These are phyloP conservation scores for Euthynnus affinis DNA, from an alignment of 2,797 vertebrate genomes.

Conservation along the genomic window DNA sequence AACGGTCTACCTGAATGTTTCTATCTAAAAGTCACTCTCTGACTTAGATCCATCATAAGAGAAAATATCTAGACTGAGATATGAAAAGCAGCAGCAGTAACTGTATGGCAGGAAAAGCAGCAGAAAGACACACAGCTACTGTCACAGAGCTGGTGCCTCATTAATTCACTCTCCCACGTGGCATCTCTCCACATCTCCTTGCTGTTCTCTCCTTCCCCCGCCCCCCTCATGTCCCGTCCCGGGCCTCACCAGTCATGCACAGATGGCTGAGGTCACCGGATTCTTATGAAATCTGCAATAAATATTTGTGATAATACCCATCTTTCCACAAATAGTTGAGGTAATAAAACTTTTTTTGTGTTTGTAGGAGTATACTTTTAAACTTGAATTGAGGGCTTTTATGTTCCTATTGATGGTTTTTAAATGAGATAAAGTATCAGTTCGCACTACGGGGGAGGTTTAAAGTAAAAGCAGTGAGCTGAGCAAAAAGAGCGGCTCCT, in stretches of 20 bases:
- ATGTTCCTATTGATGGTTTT: background rate
- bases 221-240: constrained; percentile 10
- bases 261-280: constrained; percentile 46
- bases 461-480: constrained; percentile 16
- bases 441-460: background rate
- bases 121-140: constrained; percentile 61
- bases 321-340: constrained; percentile 3
- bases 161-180: constrained; percentile 79
- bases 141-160: constrained; percentile 67
- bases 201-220: constrained; percentile 19
- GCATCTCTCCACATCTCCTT: constrained; percentile 66
- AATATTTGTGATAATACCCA: constrained; percentile 34
- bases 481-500: constrained; percentile 17
- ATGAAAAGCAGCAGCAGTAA: constrained; percentile 4
- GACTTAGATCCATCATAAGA: background rate
- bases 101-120: constrained; percentile 17
- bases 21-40: background rate
- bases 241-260: constrained; percentile 28
- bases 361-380: constrained; percentile 2
- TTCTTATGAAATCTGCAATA: constrained; percentile 24
- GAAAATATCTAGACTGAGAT: constrained; percentile 10
- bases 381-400: background rate
- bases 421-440: constrained; percentile 12
- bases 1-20: background rate
- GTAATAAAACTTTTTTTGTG: background rate